Evolutionary conservation across 2,888 invertebrate species (phyloP), one percentile per base, ranked within the genome.

Genomic region (Chrysolina americana): DNA sequence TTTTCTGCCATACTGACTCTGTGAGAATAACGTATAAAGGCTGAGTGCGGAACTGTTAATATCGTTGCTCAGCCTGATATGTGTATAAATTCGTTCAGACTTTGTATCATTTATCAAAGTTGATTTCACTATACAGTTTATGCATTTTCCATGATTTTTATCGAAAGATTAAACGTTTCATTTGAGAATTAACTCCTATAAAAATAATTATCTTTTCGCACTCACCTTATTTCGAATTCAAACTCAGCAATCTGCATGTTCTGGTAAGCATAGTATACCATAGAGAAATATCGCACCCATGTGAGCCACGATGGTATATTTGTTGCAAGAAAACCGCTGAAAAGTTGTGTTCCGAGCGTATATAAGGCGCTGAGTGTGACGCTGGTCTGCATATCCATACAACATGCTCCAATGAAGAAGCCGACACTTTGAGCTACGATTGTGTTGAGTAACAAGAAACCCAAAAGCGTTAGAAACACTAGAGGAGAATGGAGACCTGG

Each of bases 181-280:
- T n/a, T n/a, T n/a, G n/a, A n/a, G n/a, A n/a, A n/a, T n/a, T n/a
- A n/a, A n/a, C n/a, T n/a, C n/a, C n/a, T n/a, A n/a, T n/a, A n/a
- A n/a, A n/a, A n/a, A 5, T 28, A 28, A 28, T 28, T 28, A 36
- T 36, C n/a, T n/a, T n/a, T n/a, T n/a, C 8, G 8, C 74, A 88
- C 92, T 91, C 89, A 95, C 93, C 88, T 86, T 79, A 94, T 89
- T 81, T 94, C 94, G 85, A 93, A 91, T 76, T 91, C 90, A 84
- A 94, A 94, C 86, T 95, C 94, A 59, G 95, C 89, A 79, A 93
- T 93, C 87, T 94, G 94, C 93, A 94, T 93, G 86, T 94, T 94
- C 85, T 94, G 93, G 88, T 93, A 95, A 73, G 94, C 94, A 87
- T 95, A 95, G 86, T 94, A 93, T 68, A 94, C 92, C 92, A 94